A percentile compares a stretch with the other conserved stretches of the same genome.
Evolutionary conservation across 2,888 invertebrate genomes (phyloP).

Genomic region (Dione vanillae): DNA sequence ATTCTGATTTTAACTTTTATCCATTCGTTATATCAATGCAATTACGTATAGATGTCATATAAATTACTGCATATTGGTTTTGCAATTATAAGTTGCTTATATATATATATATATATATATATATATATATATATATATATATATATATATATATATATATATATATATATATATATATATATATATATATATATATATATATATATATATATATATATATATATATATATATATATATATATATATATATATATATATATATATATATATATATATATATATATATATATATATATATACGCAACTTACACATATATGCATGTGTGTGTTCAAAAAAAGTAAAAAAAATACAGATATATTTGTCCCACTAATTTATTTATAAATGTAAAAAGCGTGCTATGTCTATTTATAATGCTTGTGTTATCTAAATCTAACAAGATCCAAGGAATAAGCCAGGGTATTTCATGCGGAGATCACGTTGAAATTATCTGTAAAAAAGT

Average conservation of each 20-base stretch:
- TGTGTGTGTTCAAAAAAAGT: not conserved
- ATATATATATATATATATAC: too few relatives aligned
- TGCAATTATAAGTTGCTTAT: not conserved
- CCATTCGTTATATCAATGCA: slow-evolving; percentile 51
- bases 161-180: too few relatives aligned
- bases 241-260: too few relatives aligned
- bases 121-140: too few relatives aligned
- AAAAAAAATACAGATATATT: slow-evolving; percentile 33
- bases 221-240: too few relatives aligned
- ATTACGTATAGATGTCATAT: slow-evolving; percentile 47
- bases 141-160: too few relatives aligned
- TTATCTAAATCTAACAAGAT: slow-evolving; percentile 46
- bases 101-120: not conserved
- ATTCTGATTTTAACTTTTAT: slow-evolving; percentile 50
- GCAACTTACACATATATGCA: too few relatives aligned
- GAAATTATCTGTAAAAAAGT: slow-evolving; percentile 43
- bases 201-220: too few relatives aligned
- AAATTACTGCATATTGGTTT: slow-evolving; percentile 38
- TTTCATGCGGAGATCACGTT: slow-evolving; percentile 49
- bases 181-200: too few relatives aligned
- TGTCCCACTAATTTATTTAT: slow-evolving; percentile 56
- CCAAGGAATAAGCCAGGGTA: slow-evolving; percentile 44
- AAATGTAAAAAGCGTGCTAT: slow-evolving; percentile 53
- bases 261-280: too few relatives aligned
- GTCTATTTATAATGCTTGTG: slow-evolving; percentile 50